Evolutionary conservation across 2,888 invertebrate genomes (phyloP).

Genomic region (Callinectes sapidus): DNA sequence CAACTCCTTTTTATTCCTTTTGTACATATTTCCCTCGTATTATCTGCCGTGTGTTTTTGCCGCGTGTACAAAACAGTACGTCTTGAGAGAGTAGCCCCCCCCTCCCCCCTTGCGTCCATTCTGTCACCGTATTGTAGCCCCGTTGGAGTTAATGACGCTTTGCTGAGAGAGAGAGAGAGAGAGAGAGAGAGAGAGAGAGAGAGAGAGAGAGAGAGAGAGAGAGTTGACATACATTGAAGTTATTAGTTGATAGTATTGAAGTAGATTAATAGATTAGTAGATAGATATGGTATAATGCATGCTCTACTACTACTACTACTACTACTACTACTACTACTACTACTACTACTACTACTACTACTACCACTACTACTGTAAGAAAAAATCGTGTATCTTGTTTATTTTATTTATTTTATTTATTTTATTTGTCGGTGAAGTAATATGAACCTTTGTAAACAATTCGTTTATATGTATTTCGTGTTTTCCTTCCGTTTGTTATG

Average conservation of each 20-base stretch:
- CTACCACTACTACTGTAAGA: too few species aligned
- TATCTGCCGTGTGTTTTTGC: background rate
- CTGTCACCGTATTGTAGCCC: background rate
- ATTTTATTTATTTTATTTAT: background rate
- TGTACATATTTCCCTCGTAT: background rate
- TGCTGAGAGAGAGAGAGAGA: background rate
- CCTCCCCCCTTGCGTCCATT: background rate
- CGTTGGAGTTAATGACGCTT: background rate
- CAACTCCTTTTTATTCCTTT: background rate
- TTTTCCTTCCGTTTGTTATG: background rate
- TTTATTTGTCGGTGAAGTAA: background rate
- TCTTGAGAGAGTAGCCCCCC: background rate
- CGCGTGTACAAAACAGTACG: background rate
- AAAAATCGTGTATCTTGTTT: background rate
- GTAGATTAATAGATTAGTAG: constrained; percentile 23
- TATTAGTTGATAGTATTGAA: background rate
- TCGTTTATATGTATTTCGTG: background rate
- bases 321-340: too few species aligned
- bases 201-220: background rate
- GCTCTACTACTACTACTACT: background rate
- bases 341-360: too few species aligned
- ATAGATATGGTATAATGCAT: constrained; percentile 27
- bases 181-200: background rate
- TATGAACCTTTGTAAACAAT: background rate
- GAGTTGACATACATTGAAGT: background rate